Evolutionary conservation across 2,888 invertebrate species (phyloP), one percentile per base, ranked within the genome.

Genomic region (Coleophora deauratella): DNA sequence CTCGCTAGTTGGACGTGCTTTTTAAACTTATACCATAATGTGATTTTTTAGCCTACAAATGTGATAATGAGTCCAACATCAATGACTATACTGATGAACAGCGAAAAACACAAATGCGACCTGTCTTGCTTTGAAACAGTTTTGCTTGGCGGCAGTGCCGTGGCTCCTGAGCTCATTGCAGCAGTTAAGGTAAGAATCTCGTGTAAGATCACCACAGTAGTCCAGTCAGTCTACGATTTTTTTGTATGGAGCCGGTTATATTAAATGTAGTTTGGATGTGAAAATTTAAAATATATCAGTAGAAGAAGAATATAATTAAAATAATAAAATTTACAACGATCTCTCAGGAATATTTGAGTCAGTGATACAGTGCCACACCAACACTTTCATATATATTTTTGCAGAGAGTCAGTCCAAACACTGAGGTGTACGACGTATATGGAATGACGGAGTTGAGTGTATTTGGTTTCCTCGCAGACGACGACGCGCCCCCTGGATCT

Each of bases 371-470:
- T n/a, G n/a, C n/a, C n/a, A n/a, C n/a, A n/a, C n/a, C n/a, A n/a
- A n/a, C n/a, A n/a, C n/a, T n/a, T n/a, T n/a, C n/a, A n/a, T n/a
- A n/a, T n/a, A n/a, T n/a, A n/a, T n/a, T n/a, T n/a, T 59, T 61
- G 1, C 55, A 73, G 73, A 43, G 41, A 9, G 32, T 72, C n/a
- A 56, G 70, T 2, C 73, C 79, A 9, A 43, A 67, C 6, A 65
- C 73, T 1, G 65, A 68, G 21, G 59, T 73, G 0, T 36, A 59
- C 1, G 61, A 72, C n/a, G 60, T 47, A 0, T 84, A 66, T 33
- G 85, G 82, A 0, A 67, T 76, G 66, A 77, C 72, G 10, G 85
- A 86, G 50, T 31, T 75, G 8, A 54, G 61, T 1, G 64, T 72
- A 1, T 31, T 71, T 0, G 62, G 47, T 0, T 67, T 77, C n/a